phyloP scores from a whole-genome alignment of 2,113 vertebrate genomes.

The Emydura subglobosa region DNA sequence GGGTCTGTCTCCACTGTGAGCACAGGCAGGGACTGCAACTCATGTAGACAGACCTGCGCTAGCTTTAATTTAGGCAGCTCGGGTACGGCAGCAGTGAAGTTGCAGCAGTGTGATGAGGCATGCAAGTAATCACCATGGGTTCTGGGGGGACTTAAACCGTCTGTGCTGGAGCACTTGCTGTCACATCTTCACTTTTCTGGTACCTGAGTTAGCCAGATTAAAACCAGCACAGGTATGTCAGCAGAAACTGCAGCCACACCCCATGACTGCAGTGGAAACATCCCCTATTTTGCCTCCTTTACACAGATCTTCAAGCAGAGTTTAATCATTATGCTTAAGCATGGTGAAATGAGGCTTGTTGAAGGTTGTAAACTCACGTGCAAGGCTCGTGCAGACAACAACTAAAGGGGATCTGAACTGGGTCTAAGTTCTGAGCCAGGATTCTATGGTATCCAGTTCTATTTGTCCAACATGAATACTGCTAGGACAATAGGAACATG shows the following conservation, averaged over 20 bases:
- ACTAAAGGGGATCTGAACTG: slow-evolving; percentile 24
- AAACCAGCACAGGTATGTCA: no score
- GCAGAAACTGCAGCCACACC: no score
- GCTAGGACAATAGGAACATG: slow-evolving; percentile 16
- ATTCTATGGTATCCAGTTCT: background rate
- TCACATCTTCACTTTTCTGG: background rate
- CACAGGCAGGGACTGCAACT: background rate
- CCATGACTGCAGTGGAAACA: background rate
- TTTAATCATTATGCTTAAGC: background rate
- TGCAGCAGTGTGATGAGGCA: background rate
- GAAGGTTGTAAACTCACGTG: background rate
- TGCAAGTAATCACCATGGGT: background rate
- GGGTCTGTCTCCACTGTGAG: background rate
- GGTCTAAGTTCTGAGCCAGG: slow-evolving; percentile 26
- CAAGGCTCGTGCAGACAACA: background rate
- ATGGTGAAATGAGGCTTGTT: background rate
- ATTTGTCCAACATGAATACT: background rate
- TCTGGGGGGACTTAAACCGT: background rate
- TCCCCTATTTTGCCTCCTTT: background rate
- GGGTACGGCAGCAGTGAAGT: background rate
- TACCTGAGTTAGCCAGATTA: background rate
- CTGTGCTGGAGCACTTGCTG: background rate
- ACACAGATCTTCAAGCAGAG: background rate
- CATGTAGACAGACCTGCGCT: background rate
- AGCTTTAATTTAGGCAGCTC: background rate